These are phyloP conservation scores for Argyra leucocephala DNA, from an alignment of 2,888 invertebrate genomes.

Conservation along the genomic window DNA sequence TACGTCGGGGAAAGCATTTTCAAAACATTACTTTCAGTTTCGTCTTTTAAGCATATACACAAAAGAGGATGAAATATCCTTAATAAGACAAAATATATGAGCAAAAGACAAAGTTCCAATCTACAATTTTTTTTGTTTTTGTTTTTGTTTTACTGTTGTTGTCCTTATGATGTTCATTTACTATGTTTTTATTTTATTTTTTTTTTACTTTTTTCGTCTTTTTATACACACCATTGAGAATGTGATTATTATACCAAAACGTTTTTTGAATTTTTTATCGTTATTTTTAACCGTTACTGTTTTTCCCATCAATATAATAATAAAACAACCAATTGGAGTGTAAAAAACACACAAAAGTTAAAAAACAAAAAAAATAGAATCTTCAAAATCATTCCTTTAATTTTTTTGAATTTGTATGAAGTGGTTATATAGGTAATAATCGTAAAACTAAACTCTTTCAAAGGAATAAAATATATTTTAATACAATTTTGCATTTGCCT, in stretches of 20 bases:
- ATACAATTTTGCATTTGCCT: no score
- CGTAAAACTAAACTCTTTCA: neutral
- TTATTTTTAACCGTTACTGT: neutral
- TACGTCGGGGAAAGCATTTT: neutral
- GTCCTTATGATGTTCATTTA: neutral
- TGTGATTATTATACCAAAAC: conserved; percentile 4
- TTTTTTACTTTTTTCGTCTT: neutral
- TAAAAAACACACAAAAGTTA: neutral
- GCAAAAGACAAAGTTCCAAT: neutral
- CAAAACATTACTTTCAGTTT: neutral
- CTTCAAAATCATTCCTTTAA: neutral
- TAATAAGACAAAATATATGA: neutral
- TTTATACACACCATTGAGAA: conserved; percentile 6
- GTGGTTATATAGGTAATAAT: conserved; percentile 6
- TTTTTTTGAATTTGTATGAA: neutral
- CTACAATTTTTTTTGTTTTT: neutral
- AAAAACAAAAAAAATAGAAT: neutral
- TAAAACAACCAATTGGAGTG: neutral
- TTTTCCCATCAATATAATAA: neutral
- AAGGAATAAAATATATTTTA: neutral
- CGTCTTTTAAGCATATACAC: neutral
- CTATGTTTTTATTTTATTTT: neutral
- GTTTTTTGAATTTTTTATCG: conserved; percentile 6
- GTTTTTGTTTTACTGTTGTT: neutral
- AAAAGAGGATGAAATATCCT: neutral